Base-by-base conservation (phyloP, 2,113 vertebrate genomes). In the Rhinogobius similis region DNA sequence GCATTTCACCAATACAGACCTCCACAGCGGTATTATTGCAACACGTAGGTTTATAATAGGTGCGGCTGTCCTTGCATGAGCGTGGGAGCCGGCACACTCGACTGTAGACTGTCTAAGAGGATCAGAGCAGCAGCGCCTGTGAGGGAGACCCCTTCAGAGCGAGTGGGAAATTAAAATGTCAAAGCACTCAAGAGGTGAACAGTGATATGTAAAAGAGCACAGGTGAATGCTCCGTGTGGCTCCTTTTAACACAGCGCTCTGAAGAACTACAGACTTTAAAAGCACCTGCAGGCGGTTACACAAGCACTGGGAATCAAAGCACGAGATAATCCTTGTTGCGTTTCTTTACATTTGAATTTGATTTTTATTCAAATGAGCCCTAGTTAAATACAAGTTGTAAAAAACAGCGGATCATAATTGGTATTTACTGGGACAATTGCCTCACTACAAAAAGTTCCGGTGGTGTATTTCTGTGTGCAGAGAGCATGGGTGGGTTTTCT, bases 101-200 rank as follows among this genome's bases (percentile, higher is more conserved):
- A 74, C 75, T n/a, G 59, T 29, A 7, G 53, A 63, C 36, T 18
- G 68, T 76, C 69, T 67, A 69, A 76, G 36, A 77, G 78, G 79
- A 86, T 91, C 78, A 81, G 82, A 82, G 75, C 66, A 43, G 71
- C 66, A 13, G 10, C 39, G 67, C 67, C 50, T 86, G 27, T 21
- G 71, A 67, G 75, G 70, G 85, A 80, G 77, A 79, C 71, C 39
- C 62, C 62, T 68, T 72, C 80, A 69, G 73, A 63, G 67, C 46
- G 72, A 69, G 59, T 74, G 70, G 69, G 48, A 24, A 65, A 70
- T 43, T 71, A 82, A 92, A 91, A 93, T 90, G 89, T 85, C 87
- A 90, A 72, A 82, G 75, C 87, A 89, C 81, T 82, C 87, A 77
- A 41, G 65, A 85, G 86, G 85, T 87, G 84, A 80, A 59, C 1